A percentile compares a stretch with the other conserved stretches of the same genome.
phyloP scores from a whole-genome alignment of 2,888 invertebrate species.

The Ichneumoninae sp. region DNA sequence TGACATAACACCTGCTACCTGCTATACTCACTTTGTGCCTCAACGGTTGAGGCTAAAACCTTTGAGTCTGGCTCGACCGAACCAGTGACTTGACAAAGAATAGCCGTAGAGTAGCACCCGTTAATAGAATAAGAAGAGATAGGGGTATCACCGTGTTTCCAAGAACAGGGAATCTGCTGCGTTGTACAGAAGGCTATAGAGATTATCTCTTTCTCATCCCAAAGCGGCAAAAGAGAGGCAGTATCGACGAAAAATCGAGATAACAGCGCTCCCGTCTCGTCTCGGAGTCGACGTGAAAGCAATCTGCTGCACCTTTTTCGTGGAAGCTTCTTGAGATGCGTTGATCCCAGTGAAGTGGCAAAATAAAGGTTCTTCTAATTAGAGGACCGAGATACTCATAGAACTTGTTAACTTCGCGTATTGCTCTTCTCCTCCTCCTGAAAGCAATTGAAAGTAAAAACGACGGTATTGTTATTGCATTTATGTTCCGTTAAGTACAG shows the following conservation, averaged over 20 bases:
- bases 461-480: background rate
- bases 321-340: constrained; percentile 8
- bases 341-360: constrained; percentile 14
- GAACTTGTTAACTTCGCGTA: background rate
- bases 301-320: constrained; percentile 47
- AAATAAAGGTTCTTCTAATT: constrained; percentile 39
- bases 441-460: background rate
- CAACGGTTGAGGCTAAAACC: constrained; percentile 38
- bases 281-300: constrained; percentile 34
- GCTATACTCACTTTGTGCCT: constrained; percentile 73
- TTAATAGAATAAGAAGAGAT: constrained; percentile 13
- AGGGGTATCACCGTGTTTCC: constrained; percentile 42
- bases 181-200: constrained; percentile 34
- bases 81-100: constrained; percentile 43
- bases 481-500: background rate
- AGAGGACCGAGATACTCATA: background rate
- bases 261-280: constrained; percentile 19
- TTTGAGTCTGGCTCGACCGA: constrained; percentile 57
- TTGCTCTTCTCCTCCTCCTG: background rate
- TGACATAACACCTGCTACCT: constrained; percentile 80
- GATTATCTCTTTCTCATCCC: constrained; percentile 53
- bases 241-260: constrained; percentile 61
- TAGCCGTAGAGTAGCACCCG: constrained; percentile 34
- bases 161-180: constrained; percentile 44
- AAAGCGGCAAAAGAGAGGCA: background rate